A percentile compares a stretch with the other conserved stretches of the same genome.
phyloP scores from a whole-genome alignment of 2,113 vertebrate genomes.

The Galemys pyrenaicus region DNA sequence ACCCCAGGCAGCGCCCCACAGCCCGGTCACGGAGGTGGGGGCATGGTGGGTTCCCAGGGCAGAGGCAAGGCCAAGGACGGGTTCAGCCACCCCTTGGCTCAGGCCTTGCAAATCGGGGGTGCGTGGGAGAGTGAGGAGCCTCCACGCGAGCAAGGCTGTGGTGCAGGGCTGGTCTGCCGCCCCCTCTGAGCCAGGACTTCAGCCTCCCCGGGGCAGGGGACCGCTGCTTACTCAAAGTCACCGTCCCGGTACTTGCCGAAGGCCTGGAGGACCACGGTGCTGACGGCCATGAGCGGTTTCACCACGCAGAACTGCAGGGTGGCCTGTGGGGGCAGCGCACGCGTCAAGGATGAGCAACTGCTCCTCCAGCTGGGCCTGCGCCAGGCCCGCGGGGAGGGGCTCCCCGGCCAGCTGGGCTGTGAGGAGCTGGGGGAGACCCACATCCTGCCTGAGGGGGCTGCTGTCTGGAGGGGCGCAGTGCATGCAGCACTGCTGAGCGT shows the following conservation, averaged over 20 bases:
- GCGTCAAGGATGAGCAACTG: not conserved
- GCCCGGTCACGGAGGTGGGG: not conserved
- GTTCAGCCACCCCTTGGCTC: not conserved
- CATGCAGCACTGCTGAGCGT: fast-evolving
- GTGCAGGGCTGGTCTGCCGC: not conserved
- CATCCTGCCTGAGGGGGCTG: not conserved
- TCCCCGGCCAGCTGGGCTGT: no score
- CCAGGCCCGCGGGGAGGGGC: not conserved
- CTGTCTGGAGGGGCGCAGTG: not conserved
- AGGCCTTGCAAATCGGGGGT: not conserved
- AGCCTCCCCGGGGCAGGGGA: not conserved
- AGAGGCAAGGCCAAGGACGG: fast-evolving
- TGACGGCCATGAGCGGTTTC: slow-evolving; percentile 95
- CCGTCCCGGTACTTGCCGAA: slow-evolving; percentile 97
- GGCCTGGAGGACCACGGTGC: slow-evolving; percentile 95
- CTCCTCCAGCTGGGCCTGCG: not conserved
- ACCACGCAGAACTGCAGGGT: slow-evolving; percentile 98
- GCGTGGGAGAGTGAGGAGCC: fast-evolving
- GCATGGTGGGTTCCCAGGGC: not conserved
- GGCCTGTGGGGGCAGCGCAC: slow-evolving; percentile 84
- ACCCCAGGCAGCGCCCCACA: no score
- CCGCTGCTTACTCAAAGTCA: slow-evolving; percentile 93
- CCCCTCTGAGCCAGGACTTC: not conserved
- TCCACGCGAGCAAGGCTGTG: no score
- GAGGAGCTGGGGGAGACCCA: fast-evolving